Conservation (phyloP, 2,113 vertebrate species). For the Erythrolamprus reginae region DNA sequence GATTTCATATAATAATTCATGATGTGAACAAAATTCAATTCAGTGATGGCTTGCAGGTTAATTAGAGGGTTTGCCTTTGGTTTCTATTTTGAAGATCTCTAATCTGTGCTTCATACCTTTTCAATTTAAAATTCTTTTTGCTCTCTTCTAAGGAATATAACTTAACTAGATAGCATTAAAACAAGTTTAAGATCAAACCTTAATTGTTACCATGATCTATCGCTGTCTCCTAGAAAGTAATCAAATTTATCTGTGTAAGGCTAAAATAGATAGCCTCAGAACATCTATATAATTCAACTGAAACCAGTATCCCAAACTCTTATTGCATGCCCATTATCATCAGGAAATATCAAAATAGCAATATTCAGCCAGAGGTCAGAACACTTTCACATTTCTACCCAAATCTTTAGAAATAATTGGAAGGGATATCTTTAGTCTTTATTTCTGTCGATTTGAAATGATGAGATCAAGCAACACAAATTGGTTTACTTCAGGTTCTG, state of each 20-base stretch:
- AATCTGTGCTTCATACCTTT: neutral
- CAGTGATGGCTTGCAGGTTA: neutral
- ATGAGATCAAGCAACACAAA: neutral
- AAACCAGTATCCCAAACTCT: neutral
- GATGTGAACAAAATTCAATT: neutral
- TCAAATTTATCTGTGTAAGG: neutral
- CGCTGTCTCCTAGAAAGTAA: neutral
- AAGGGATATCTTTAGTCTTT: neutral
- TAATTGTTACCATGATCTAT: neutral
- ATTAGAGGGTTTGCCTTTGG: neutral
- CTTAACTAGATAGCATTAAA: neutral
- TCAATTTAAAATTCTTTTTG: neutral
- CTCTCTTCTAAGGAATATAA: constrained; percentile 14
- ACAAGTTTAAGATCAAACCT: neutral
- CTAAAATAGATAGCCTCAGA: neutral
- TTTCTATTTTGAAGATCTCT: constrained; percentile 1
- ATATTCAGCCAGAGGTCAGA: neutral
- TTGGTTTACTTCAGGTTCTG: neutral
- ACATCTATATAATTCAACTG: neutral
- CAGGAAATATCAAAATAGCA: neutral
- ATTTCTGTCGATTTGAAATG: neutral
- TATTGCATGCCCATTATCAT: neutral
- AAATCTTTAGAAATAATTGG: neutral
- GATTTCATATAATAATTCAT: neutral
- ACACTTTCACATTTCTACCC: neutral